These are phyloP conservation scores for Hoplodrina blanda DNA, from an alignment of 2,888 invertebrate species.

Conservation along the genomic window DNA sequence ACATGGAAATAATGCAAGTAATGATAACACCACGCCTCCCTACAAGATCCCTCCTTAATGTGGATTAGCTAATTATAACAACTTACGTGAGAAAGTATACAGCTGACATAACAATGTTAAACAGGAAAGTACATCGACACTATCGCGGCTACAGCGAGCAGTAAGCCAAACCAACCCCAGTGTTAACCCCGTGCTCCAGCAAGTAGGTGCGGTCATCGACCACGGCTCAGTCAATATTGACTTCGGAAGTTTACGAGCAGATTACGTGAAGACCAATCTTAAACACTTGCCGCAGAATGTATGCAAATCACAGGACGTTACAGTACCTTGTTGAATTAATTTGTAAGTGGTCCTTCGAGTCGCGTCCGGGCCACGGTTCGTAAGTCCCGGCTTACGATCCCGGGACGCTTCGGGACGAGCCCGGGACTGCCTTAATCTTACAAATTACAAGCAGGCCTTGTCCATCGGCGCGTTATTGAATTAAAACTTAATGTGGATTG, in stretches of 20 bases:
- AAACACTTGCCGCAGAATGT: slow-evolving; percentile 60
- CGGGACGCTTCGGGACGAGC: slow-evolving; percentile 43
- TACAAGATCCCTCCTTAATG: background rate
- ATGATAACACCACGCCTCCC: slow-evolving; percentile 15
- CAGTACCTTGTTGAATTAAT: slow-evolving; percentile 71
- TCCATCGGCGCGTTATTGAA: slow-evolving; percentile 70
- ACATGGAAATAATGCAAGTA: slow-evolving; percentile 46
- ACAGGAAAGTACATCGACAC: background rate
- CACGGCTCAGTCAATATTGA: slow-evolving; percentile 55
- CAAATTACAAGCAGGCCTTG: slow-evolving; percentile 69
- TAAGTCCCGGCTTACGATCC: slow-evolving; percentile 64
- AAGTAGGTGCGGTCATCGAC: slow-evolving; percentile 42
- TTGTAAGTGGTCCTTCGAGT: slow-evolving; percentile 65
- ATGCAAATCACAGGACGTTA: slow-evolving; percentile 69
- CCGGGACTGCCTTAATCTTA: slow-evolving; percentile 66
- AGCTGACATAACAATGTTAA: slow-evolving; percentile 27
- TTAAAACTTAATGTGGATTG: slow-evolving; percentile 66
- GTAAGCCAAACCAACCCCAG: slow-evolving; percentile 17
- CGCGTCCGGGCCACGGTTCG: slow-evolving; percentile 50
- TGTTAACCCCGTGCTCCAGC: slow-evolving; percentile 5
- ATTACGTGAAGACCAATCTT: slow-evolving; percentile 60
- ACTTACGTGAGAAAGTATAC: slow-evolving; percentile 26
- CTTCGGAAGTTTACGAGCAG: slow-evolving; percentile 50
- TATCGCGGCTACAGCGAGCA: background rate
- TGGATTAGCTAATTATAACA: slow-evolving; percentile 41